Base-by-base conservation (phyloP, 2,797 vertebrate genomes). In the Schizopygopsis malacanthus region DNA sequence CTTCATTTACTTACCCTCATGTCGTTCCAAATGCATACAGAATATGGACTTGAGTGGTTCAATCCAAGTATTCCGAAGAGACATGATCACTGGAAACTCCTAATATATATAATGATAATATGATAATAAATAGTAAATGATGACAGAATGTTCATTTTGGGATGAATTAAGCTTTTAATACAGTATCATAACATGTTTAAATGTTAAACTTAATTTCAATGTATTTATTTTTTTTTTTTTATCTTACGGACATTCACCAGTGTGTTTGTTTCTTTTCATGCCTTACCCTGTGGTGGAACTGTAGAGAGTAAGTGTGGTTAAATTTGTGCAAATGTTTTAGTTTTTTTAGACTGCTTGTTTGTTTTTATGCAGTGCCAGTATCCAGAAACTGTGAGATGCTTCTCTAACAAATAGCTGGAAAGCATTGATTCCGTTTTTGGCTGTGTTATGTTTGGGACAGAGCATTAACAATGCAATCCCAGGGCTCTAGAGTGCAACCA, bases 291-390 rank as follows among this genome's bases (percentile, higher is more conserved):
- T 96, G 97, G 97, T 97, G 98, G 87, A 94, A 94, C 95, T 96
- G 91, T 97, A 99, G 98, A 98, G 98, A 98, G 98, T 99, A 99
- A 99, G 98, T 99, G 95, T 95, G 95, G 94, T 94, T 94, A 91
- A 88, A 93, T 94, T 95, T 92, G 91, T 94, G 94, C 54, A 79
- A 80, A 81, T 50, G 52, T 83, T 39, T 8, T 65, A 50, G 79
- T 18, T 86, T 50, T 79, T 76, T 41, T 75, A 79, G n/a, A 71
- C n/a, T 28, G 56, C 39, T 47, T 33, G 28, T 63, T 67, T 56
- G 9, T 79, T 59, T 69, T 79, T 50, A 28, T 41, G 65, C 20
- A 39, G 12, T 79, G 28, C 45, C n/a, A 22, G 4, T 69, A 76
- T 39, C 15, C 13, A 71, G 4, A 71, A 79, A 85, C 50, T 25